Evolutionary conservation across 2,797 vertebrate genomes (phyloP).

Genomic region (Lycodopsis pacificus): DNA sequence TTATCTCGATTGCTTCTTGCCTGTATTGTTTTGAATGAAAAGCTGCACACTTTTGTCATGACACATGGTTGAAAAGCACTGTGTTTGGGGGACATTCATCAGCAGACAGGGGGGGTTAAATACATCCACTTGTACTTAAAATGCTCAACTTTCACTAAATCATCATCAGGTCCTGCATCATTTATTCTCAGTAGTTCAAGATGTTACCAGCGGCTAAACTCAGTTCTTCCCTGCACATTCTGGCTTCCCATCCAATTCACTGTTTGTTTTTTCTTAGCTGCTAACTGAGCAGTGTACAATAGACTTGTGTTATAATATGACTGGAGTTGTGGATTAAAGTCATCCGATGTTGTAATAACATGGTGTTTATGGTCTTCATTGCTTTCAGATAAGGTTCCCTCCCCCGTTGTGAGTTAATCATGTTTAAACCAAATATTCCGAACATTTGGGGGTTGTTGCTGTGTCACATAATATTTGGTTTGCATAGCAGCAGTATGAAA

Average conservation of each 20-base stretch:
- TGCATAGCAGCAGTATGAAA: neutral
- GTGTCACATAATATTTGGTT: neutral
- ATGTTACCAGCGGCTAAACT: constrained; percentile 27
- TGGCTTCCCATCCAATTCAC: constrained; percentile 28
- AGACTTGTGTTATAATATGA: constrained; percentile 75
- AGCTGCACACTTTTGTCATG: constrained; percentile 17
- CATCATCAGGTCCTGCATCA: constrained; percentile 6
- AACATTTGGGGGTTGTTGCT: neutral
- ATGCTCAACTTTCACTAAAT: constrained; percentile 13
- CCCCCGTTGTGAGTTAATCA: neutral
- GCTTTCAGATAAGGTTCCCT: neutral
- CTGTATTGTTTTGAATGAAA: constrained; percentile 18
- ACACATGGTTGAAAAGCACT: constrained; percentile 11
- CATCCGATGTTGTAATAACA: constrained; percentile 72
- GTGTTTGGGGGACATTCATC: constrained; percentile 19
- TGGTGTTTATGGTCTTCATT: constrained; percentile 23
- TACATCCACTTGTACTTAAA: constrained; percentile 25
- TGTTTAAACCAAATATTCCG: neutral
- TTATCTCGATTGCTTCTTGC: neutral
- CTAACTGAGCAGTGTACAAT: constrained; percentile 67
- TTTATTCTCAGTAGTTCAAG: constrained; percentile 24
- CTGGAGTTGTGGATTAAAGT: constrained; percentile 73
- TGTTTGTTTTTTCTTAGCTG: constrained; percentile 62
- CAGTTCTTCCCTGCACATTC: constrained; percentile 39
- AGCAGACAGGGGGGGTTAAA: constrained; percentile 15